phyloP scores from a whole-genome alignment of 2,888 invertebrate genomes.

The Idaea aversata region DNA sequence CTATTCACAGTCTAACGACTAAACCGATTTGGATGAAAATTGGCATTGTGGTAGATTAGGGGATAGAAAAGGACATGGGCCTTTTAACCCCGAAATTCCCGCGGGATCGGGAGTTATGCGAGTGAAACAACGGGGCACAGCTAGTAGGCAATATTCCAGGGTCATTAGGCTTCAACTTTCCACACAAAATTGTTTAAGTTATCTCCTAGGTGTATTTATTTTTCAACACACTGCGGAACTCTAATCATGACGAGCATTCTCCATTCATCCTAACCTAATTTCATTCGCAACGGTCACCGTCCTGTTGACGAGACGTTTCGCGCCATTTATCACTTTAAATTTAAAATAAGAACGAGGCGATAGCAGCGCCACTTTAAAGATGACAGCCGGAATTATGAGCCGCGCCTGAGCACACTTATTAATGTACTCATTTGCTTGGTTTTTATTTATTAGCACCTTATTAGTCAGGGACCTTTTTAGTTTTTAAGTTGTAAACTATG shows the following conservation, averaged over 20 bases:
- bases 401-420: slow-evolving; percentile 52
- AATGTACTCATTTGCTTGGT: slow-evolving; percentile 71
- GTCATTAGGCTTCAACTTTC: no score
- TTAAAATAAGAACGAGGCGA: slow-evolving; percentile 38
- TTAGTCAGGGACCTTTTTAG: slow-evolving; percentile 37
- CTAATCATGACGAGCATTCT: neutral
- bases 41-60: no score
- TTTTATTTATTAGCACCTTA: slow-evolving; percentile 64
- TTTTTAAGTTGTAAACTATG: neutral
- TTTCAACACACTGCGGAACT: neutral
- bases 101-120: no score
- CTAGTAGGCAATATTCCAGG: no score
- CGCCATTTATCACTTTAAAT: slow-evolving; percentile 44
- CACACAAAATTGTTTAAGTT: no score
- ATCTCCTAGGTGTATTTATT: no score
- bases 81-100: no score
- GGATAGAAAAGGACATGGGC: no score
- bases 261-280: slow-evolving; percentile 2
- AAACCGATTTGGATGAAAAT: no score
- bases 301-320: slow-evolving; percentile 25
- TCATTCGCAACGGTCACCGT: slow-evolving; percentile 18
- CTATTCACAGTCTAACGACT: no score
- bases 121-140: no score
- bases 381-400: slow-evolving; percentile 64
- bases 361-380: slow-evolving; percentile 50